These are phyloP conservation scores for Nyctibius grandis DNA, from an alignment of 2,797 vertebrate genomes.

Conservation along the genomic window DNA sequence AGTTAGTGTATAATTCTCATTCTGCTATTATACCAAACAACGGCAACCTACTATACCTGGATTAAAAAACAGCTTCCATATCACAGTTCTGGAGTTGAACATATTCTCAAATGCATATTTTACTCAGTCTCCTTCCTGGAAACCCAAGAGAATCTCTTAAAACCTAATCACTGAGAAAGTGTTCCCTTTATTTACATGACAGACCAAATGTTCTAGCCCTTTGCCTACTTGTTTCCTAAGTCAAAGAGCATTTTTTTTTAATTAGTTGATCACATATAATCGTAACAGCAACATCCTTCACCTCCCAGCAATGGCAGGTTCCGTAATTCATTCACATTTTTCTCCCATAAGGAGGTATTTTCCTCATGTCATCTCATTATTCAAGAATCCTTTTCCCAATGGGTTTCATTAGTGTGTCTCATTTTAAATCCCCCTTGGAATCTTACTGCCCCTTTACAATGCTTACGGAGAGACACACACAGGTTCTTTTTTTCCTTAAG, in stretches of 20 bases:
- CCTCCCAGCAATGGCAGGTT: neutral
- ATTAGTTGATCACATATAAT: neutral
- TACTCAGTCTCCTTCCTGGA: neutral
- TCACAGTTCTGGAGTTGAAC: neutral
- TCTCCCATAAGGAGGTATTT: neutral
- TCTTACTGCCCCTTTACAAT: neutral
- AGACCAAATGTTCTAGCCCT: neutral
- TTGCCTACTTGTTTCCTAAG: neutral
- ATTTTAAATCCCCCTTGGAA: neutral
- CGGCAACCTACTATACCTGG: neutral
- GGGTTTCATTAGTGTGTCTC: neutral
- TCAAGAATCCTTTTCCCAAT: neutral
- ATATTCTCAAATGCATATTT: neutral
- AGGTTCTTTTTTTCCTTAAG: neutral
- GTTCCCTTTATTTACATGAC: neutral
- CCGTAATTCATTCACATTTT: neutral
- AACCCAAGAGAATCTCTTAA: neutral
- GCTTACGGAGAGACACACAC: neutral
- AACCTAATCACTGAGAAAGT: neutral
- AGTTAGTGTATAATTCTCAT: neutral
- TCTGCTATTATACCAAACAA: neutral
- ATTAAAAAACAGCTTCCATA: neutral
- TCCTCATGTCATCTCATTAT: neutral
- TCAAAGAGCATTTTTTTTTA: neutral
- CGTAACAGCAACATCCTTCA: neutral